Evolutionary conservation across 2,113 vertebrate genomes (phyloP).

Genomic region (Camarhynchus parvulus): DNA sequence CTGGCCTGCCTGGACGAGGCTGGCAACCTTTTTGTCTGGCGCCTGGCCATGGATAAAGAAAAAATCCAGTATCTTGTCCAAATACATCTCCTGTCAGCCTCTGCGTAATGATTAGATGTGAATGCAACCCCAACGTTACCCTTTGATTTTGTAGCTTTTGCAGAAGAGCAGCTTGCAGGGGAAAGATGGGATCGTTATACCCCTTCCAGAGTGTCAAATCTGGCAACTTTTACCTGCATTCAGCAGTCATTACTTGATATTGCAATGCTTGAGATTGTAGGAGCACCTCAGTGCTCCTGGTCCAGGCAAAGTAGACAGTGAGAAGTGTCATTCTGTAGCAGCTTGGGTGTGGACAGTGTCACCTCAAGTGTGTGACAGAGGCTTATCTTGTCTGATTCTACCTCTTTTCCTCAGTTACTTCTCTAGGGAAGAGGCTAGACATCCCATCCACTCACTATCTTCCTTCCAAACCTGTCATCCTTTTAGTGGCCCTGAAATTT

Average conservation of each 20-base stretch:
- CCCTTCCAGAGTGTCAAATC: not conserved
- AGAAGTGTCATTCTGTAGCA: not conserved
- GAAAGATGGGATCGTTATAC: rapidly evolving
- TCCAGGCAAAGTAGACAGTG: not conserved
- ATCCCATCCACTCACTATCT: not conserved
- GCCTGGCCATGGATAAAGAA: slow-evolving; percentile 85
- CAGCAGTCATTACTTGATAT: not conserved
- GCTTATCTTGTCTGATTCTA: not conserved
- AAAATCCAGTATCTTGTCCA: slow-evolving; percentile 93
- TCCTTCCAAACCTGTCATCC: not conserved
- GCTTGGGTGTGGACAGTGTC: not conserved
- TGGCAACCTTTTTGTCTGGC: slow-evolving; percentile 95
- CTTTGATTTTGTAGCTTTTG: not conserved
- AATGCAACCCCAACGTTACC: not conserved
- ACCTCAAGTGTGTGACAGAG: not conserved
- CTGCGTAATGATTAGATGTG: not conserved
- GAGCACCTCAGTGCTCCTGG: not conserved
- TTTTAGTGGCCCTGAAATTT: not conserved
- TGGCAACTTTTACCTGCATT: not conserved
- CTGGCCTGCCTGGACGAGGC: slow-evolving; percentile 95
- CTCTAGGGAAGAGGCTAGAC: not conserved
- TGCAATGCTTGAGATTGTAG: not conserved
- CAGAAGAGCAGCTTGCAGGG: not conserved
- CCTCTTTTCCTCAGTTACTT: not conserved
- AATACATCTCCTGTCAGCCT: rapidly evolving